These are phyloP conservation scores for Apostichopus leukothele DNA, from an alignment of 53 echinoderm and acorn worm genomes.

Conservation along the genomic window DNA sequence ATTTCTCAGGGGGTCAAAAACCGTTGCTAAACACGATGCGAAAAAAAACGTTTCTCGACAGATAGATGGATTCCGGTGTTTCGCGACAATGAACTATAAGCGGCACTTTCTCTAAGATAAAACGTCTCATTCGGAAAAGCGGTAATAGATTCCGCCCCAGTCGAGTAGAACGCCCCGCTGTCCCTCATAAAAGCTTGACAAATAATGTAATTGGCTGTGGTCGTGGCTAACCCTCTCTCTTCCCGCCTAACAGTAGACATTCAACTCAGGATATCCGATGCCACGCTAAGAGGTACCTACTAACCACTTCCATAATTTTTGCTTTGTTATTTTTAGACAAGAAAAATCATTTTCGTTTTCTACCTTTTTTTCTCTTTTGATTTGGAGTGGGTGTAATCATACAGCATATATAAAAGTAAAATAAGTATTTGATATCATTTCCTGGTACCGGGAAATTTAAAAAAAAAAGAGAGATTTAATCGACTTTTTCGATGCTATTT, in stretches of 20 bases:
- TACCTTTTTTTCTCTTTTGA: neutral
- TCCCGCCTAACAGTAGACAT: neutral
- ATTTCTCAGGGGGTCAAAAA: too few relatives aligned
- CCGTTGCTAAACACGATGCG: too few relatives aligned
- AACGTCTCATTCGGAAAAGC: neutral
- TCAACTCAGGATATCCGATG: slow-evolving; percentile 24
- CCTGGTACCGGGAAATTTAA: too few relatives aligned
- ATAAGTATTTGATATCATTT: neutral
- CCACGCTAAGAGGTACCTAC: neutral
- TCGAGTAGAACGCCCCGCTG: neutral
- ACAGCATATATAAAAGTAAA: neutral
- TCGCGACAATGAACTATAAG: too few relatives aligned
- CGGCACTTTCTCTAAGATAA: too few relatives aligned
- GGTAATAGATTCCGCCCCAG: neutral
- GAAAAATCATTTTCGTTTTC: neutral
- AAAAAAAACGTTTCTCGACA: too few relatives aligned
- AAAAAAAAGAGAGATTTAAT: too few relatives aligned
- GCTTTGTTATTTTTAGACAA: neutral
- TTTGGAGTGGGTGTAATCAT: neutral
- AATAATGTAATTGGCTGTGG: slow-evolving; percentile 24
- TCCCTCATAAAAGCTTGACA: slow-evolving; percentile 25
- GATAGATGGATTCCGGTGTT: too few relatives aligned
- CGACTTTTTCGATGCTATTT: too few relatives aligned
- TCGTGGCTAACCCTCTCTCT: slow-evolving; percentile 3
- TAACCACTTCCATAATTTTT: slow-evolving; percentile 23